These are phyloP conservation scores for Thaumetopoea pityocampa DNA, from an alignment of 1,140 invertebrate genomes.

Conservation along the genomic window DNA sequence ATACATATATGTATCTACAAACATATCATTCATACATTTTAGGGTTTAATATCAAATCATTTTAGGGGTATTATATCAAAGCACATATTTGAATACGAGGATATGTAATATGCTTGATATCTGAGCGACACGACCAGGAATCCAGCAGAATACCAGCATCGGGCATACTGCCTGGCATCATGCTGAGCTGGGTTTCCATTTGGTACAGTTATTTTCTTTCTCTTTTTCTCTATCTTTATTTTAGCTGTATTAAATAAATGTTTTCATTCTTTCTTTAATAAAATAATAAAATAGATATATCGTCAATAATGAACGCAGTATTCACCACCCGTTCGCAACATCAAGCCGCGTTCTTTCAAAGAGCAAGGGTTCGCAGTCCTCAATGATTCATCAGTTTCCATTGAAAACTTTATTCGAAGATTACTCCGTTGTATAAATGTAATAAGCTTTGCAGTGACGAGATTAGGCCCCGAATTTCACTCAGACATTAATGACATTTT, in stretches of 20 bases:
- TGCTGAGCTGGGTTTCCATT: too few relatives aligned
- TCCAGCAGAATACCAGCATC: too few relatives aligned
- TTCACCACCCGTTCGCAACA: slow-evolving; percentile 11
- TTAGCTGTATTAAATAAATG: slow-evolving; percentile 6
- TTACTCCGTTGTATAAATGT: slow-evolving; percentile 73
- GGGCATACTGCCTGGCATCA: too few relatives aligned
- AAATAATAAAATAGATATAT: not conserved
- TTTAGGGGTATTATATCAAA: too few relatives aligned
- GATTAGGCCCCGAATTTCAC: slow-evolving; percentile 72
- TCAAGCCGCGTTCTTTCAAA: slow-evolving; percentile 49
- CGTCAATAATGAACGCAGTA: slow-evolving; percentile 8
- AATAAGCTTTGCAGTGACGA: slow-evolving; percentile 72
- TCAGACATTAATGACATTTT: slow-evolving; percentile 74
- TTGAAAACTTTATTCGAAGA: slow-evolving; percentile 75
- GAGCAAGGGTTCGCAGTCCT: slow-evolving; percentile 66
- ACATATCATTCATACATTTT: too few relatives aligned
- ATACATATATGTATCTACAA: too few relatives aligned
- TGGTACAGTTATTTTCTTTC: too few relatives aligned
- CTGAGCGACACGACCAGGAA: too few relatives aligned
- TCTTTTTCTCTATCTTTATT: too few relatives aligned
- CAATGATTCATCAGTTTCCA: slow-evolving; percentile 71
- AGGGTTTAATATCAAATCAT: too few relatives aligned
- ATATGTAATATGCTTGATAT: too few relatives aligned
- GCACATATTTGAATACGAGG: too few relatives aligned
- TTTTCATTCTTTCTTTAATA: not conserved